Percentiles rank a stretch among this genome's conserved stretches.
These are phyloP conservation scores for Ornithoptera alexandrae DNA, from an alignment of 2,888 invertebrate species.

Conservation along the genomic window DNA sequence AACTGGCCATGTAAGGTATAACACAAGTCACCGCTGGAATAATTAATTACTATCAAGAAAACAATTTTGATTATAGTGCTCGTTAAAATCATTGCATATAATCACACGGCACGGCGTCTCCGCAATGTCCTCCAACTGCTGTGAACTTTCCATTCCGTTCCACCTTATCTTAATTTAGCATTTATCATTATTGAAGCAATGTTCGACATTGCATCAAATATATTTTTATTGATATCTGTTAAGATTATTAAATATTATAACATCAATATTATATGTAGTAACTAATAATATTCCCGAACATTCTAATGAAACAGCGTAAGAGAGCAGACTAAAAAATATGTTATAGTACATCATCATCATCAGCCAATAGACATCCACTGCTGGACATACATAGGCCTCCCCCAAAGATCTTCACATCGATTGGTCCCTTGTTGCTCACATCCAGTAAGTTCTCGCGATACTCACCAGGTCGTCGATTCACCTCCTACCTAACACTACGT, in stretches of 20 bases:
- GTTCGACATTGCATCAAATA: neutral
- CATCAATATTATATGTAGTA: neutral
- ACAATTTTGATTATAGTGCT: slow-evolving; percentile 45
- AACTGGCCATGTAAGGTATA: slow-evolving; percentile 49
- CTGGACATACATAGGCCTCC: too few species aligned
- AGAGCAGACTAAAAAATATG: too few species aligned
- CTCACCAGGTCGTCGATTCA: too few species aligned
- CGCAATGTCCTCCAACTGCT: slow-evolving; percentile 5
- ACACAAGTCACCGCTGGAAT: slow-evolving; percentile 48
- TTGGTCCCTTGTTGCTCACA: too few species aligned
- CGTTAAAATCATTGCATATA: slow-evolving; percentile 48
- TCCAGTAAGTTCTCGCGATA: too few species aligned
- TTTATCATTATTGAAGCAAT: slow-evolving; percentile 1
- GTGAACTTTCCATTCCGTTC: slow-evolving; percentile 3
- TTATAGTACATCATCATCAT: too few species aligned
- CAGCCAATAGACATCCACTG: too few species aligned
- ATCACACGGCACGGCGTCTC: slow-evolving; percentile 5
- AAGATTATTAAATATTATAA: neutral
- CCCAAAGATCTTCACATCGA: too few species aligned
- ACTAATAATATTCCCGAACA: neutral
- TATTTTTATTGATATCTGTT: neutral
- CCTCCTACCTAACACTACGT: too few species aligned
- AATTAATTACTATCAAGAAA: slow-evolving; percentile 46
- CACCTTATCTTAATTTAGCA: slow-evolving; percentile 6
- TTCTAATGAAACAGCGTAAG: neutral